phyloP scores from a whole-genome alignment of 2,797 vertebrate species.

The Smutsia gigantea region DNA sequence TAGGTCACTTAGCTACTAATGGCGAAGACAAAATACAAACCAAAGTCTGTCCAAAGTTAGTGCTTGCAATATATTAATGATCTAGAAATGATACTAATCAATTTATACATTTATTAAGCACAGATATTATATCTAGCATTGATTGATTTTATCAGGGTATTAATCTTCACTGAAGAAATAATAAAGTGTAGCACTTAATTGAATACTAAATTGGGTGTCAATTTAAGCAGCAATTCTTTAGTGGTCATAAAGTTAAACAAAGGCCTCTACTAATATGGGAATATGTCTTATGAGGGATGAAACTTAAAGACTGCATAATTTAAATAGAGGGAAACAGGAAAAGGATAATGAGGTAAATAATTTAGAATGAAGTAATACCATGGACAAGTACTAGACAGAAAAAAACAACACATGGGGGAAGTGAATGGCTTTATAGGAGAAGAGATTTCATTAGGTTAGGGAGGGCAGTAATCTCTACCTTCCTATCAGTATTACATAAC shows the following conservation, averaged over 20 bases:
- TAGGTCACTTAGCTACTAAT: constrained; percentile 1
- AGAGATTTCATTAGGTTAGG: neutral
- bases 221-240: constrained; percentile 27
- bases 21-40: neutral
- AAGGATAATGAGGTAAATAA: neutral
- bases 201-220: neutral
- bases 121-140: neutral
- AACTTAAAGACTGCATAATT: neutral
- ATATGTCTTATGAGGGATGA: constrained; percentile 37
- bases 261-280: neutral
- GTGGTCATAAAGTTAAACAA: constrained; percentile 10
- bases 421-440: neutral
- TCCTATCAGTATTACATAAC: neutral
- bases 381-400: neutral
- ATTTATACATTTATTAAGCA: neutral
- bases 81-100: constrained; percentile 5
- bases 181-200: neutral
- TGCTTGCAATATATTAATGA: neutral
- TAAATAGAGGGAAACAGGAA: neutral
- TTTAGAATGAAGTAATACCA: constrained; percentile 18
- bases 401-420: neutral
- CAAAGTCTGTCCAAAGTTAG: constrained; percentile 10
- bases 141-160: neutral
- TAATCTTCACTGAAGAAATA: neutral
- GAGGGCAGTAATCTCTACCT: neutral